Base-by-base conservation (phyloP, 1,140 invertebrate species). In the Goniozus legneri region DNA sequence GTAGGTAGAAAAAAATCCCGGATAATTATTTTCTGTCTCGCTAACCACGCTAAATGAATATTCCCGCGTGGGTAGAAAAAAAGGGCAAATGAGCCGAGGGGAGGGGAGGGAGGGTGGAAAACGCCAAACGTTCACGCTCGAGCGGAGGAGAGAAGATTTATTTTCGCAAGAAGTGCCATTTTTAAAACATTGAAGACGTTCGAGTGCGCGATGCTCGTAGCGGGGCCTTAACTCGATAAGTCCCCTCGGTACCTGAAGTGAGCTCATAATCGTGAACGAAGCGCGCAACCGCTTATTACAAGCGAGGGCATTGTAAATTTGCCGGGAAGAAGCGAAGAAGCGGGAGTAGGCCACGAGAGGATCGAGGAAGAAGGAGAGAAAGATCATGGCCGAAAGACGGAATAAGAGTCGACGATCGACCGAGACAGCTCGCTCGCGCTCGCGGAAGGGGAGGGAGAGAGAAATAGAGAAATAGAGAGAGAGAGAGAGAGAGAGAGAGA, bases 241-340 rank as follows among this genome's bases (percentile, higher is more conserved):
- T 54, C 49, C 54, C 50, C 52, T 50, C 50, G 44, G 56, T 56
- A 54, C 44, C 56, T 51, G 49, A 58, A 60, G 54, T 54, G 54
- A 64, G 58, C 55, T 60, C 60, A 58, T 62, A 58, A 62, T 60
- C 54, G 52, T 47, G 58, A 50, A 56, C 49, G 46, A 56, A 58
- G 49, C 42, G 51, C 52, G 49, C 59, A 60, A 62, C 52, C 50
- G 57, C 62, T 62, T 64, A 62, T 64, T 62, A 64, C 57, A 62
- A 62, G 56, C 56, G 59, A 54, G 52, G 44, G 56, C 47, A 59
- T 62, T 64, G 61, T 60, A 62, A 62, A 62, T 61, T 56, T 61
- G 48, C 50, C 37, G 50, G 41, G 45, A 50, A 46, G 47, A 51
- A 50, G 41, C 32, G 44, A 42, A 54, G 46, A 37, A 36, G 41